Conservation (phyloP, 2,888 invertebrate species). For the Lepidonotus clava region DNA sequence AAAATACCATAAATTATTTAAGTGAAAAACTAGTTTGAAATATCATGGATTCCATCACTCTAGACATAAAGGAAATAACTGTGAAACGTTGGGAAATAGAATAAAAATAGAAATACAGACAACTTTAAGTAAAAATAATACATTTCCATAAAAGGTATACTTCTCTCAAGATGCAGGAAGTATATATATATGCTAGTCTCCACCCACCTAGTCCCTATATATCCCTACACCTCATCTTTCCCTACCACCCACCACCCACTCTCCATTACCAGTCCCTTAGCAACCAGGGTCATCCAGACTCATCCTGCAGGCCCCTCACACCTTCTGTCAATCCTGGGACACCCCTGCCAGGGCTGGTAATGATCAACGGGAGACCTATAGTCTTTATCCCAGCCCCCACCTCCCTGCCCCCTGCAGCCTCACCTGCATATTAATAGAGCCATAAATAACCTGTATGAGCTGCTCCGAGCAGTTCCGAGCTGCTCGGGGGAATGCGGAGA, state of each 20-base stretch:
- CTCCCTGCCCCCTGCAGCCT: not conserved
- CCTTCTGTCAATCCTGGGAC: constrained; percentile 23
- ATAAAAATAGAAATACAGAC: too few relatives aligned
- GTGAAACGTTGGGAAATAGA: too few relatives aligned
- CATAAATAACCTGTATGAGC: not conserved
- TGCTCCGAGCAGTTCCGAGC: too few relatives aligned
- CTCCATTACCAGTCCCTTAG: not conserved
- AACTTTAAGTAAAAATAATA: too few relatives aligned
- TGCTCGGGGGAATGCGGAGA: too few relatives aligned
- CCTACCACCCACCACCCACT: not conserved
- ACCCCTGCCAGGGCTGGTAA: too few relatives aligned
- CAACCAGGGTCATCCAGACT: not conserved
- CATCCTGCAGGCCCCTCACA: not conserved
- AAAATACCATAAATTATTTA: too few relatives aligned
- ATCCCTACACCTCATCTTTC: not conserved
- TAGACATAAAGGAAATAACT: too few relatives aligned
- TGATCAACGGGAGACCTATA: not conserved
- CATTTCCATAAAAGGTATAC: too few relatives aligned
- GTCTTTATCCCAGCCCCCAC: constrained; percentile 4
- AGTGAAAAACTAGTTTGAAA: too few relatives aligned
- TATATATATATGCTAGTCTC: not conserved
- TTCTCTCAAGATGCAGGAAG: not conserved
- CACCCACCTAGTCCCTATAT: not conserved
- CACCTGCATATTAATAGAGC: constrained; percentile 9
- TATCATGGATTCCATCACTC: too few relatives aligned